Percentiles rank a stretch among this genome's conserved stretches.
phyloP scores from a whole-genome alignment of 2,888 invertebrate genomes.

The Andricus curvator region DNA sequence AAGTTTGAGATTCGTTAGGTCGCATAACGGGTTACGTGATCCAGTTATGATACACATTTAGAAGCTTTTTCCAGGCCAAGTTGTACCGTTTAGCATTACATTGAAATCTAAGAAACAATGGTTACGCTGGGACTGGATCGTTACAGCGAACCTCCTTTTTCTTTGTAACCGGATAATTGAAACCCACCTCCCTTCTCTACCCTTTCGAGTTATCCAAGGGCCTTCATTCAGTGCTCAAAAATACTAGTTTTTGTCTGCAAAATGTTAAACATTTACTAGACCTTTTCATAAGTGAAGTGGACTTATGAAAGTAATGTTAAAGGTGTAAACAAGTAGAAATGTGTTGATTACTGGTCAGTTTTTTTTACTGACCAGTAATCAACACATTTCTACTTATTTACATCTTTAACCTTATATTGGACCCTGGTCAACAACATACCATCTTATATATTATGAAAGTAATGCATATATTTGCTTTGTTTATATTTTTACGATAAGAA shows the following conservation, averaged over 20 bases:
- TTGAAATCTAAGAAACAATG: conserved; percentile 24
- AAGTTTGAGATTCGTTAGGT: too few relatives aligned
- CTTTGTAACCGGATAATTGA: background rate
- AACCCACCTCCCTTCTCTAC: background rate
- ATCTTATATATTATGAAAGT: too few relatives aligned
- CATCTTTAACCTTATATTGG: too few relatives aligned
- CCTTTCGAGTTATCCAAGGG: background rate
- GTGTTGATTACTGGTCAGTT: too few relatives aligned
- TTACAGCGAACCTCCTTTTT: background rate
- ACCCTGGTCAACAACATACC: too few relatives aligned
- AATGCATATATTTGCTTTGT: too few relatives aligned
- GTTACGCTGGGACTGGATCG: background rate
- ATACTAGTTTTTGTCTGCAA: background rate
- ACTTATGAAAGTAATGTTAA: too few relatives aligned
- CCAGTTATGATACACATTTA: conserved; percentile 18
- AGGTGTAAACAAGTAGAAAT: too few relatives aligned
- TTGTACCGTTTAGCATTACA: conserved; percentile 29
- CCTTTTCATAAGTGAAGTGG: too few relatives aligned
- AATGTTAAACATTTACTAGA: background rate
- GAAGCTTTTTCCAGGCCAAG: conserved; percentile 5
- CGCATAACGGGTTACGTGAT: conserved; percentile 10
- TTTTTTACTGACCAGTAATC: too few relatives aligned
- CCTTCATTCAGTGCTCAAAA: background rate
- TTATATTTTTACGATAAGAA: too few relatives aligned
- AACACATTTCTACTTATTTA: too few relatives aligned